Conservation (phyloP, 1,140 invertebrate species). For the Drosophila eugracilis region DNA sequence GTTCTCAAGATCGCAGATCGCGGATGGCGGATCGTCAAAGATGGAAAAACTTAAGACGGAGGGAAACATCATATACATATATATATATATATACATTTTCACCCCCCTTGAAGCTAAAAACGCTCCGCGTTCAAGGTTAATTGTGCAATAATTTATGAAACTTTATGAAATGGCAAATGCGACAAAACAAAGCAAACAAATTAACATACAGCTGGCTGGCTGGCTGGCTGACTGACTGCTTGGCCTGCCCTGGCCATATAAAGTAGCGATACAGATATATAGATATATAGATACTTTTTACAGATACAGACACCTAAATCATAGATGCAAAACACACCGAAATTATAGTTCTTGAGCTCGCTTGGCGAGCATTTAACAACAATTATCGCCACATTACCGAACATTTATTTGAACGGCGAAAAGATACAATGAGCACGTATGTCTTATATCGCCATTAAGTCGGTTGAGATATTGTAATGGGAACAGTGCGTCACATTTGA, state of each 20-base stretch:
- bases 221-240: too few relatives aligned
- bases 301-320: slow-evolving; percentile 2
- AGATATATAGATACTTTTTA: slow-evolving; percentile 3
- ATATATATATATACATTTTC: neutral
- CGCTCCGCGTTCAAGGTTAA: slow-evolving; percentile 63
- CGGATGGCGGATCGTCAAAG: slow-evolving; percentile 12
- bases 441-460: neutral
- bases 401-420: neutral
- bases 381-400: slow-evolving; percentile 5
- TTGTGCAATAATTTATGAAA: slow-evolving; percentile 79
- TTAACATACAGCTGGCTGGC: slow-evolving; percentile 47
- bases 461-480: neutral
- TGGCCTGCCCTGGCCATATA: slow-evolving; percentile 27
- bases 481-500: slow-evolving; percentile 1
- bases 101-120: slow-evolving; percentile 10
- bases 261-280: slow-evolving; percentile 3
- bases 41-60: slow-evolving; percentile 38
- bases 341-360: slow-evolving; percentile 9
- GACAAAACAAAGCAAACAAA: slow-evolving; percentile 57
- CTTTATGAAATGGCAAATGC: slow-evolving; percentile 66
- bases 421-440: neutral
- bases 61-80: slow-evolving; percentile 11
- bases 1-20: slow-evolving; percentile 43
- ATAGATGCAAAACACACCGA: slow-evolving; percentile 18
- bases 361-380: slow-evolving; percentile 14